Base-by-base conservation (phyloP, 2,797 vertebrate species). In the Sandelia bainsii region DNA sequence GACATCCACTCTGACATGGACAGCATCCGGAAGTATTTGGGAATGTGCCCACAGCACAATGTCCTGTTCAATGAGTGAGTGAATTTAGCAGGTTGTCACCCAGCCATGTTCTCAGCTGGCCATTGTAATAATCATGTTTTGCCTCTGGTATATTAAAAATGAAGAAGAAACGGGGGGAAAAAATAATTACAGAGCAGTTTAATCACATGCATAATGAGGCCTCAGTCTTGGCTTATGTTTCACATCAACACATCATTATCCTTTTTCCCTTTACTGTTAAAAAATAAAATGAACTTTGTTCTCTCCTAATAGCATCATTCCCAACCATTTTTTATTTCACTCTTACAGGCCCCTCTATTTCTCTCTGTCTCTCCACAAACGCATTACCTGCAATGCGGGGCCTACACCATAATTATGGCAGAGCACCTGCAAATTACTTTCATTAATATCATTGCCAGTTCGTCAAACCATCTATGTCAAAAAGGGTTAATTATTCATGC, bases 11-110 rank as follows among this genome's bases (percentile, higher is more conserved):
- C 93, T 0, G 96, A 98, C 82, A 95, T 99, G 89, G 96, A 93
- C 80, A 82, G 78, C 70, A 97, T 99, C 83, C 93, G 98, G 48
- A 95, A 96, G 88, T 96, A 96, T 64, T 82, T 99, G 86, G 98
- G 98, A 57, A 97, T 99, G 93, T 99, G 98, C 87, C 98, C 98
- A 0, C 98, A 99, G 68, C 97, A 99, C 90, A 99, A 99, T 1
- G 97, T 99, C 61, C 86, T 99, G 22, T 99, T 99, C 85, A 94
- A 97, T 63, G 92, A 97, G 98, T 99, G 90, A 96, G 96, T 95
- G 81, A 46, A 58, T 48, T 10, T n/a, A 22, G 8, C 29, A 19
- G 19, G 45, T 25, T 17, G 9, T 34, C 22, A 32, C 57, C 53
- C 37, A 16, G 61, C 65, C 34, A 37, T 25, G 29, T 22, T 66